Evolutionary conservation across 1,140 invertebrate species (phyloP).

Genomic region (Pseudachorutes palmiensis): DNA sequence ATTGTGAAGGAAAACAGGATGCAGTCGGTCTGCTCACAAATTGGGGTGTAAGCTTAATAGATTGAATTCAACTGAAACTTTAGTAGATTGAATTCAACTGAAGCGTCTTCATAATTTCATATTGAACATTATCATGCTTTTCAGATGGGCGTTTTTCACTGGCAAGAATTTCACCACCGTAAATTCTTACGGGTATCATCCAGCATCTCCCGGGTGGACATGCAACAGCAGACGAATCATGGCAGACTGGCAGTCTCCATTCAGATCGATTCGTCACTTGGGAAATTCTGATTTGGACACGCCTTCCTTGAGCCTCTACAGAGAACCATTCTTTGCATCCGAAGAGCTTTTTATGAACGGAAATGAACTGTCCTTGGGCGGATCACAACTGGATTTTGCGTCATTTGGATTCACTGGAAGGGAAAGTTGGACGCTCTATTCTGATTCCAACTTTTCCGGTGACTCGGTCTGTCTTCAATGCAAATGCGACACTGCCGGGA

Average conservation of each 20-base stretch:
- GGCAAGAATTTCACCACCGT: background rate
- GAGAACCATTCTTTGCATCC: background rate
- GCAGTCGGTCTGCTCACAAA: slow-evolving; percentile 9
- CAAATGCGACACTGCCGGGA: background rate
- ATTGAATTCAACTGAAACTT: background rate
- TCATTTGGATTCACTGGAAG: slow-evolving; percentile 13
- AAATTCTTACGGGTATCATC: slow-evolving; percentile 15
- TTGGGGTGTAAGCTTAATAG: slow-evolving; percentile 16
- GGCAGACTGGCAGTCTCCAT: slow-evolving; percentile 6
- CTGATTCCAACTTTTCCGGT: background rate
- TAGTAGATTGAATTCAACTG: background rate
- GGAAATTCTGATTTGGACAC: slow-evolving; percentile 2
- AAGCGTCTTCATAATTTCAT: background rate
- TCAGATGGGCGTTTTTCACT: slow-evolving; percentile 12
- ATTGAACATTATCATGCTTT: background rate
- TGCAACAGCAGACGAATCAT: background rate
- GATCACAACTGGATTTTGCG: background rate
- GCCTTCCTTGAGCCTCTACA: slow-evolving; percentile 8
- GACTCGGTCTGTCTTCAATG: slow-evolving; percentile 1
- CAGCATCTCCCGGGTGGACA: slow-evolving; percentile 5
- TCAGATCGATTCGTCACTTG: slow-evolving; percentile 6
- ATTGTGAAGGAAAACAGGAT: slow-evolving; percentile 2
- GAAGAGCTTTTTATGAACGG: slow-evolving; percentile 13
- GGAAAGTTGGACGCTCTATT: slow-evolving; percentile 7
- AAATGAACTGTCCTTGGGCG: background rate